phyloP scores from a whole-genome alignment of 2,888 invertebrate genomes.

The Acronicta psi region DNA sequence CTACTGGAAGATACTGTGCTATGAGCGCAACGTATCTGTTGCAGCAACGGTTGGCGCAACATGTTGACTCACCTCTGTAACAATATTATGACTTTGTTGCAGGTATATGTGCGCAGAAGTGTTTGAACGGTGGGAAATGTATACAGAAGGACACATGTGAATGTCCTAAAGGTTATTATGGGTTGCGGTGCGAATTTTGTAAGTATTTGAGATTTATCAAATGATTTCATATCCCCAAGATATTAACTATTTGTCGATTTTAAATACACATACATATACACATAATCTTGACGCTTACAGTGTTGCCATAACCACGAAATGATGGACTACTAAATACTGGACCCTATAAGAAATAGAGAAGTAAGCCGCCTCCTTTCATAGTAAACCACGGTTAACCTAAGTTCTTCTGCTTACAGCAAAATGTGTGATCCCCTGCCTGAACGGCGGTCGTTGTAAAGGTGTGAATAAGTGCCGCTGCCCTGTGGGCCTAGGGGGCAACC shows the following conservation, averaged over 20 bases:
- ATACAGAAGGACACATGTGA: constrained; percentile 98
- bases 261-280: no score
- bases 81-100: constrained; percentile 61
- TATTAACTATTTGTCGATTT: no score
- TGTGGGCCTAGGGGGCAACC: constrained; percentile 94
- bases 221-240: background rate
- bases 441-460: constrained; percentile 96
- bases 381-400: background rate
- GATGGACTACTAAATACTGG: no score
- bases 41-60: constrained; percentile 67
- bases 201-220: constrained; percentile 80
- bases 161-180: constrained; percentile 97
- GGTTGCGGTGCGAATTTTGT: constrained; percentile 97
- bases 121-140: constrained; percentile 98
- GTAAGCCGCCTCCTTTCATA: no score
- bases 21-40: constrained; percentile 72
- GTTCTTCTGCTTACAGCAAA: constrained; percentile 89
- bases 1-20: constrained; percentile 51
- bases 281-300: no score
- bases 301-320: no score
- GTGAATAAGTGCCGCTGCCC: constrained; percentile 97
- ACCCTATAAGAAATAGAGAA: no score
- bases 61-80: constrained; percentile 59
- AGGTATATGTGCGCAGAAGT: constrained; percentile 97
- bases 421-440: constrained; percentile 96